Conservation (phyloP, 2,888 invertebrate genomes). For the Saturnia japonica region DNA sequence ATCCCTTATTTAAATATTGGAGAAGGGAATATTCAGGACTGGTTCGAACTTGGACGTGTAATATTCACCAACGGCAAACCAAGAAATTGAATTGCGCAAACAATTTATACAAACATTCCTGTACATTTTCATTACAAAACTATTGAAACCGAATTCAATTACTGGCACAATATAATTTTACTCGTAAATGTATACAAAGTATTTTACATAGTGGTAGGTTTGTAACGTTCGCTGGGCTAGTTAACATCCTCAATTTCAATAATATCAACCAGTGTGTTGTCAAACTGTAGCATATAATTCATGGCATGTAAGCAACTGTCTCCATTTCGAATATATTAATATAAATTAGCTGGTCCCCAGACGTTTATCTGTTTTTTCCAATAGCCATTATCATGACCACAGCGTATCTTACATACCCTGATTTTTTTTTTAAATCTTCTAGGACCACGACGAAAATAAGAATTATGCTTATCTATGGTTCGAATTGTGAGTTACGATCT, state of each 20-base stretch:
- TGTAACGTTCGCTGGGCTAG: background rate
- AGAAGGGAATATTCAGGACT: background rate
- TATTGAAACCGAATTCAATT: constrained; percentile 24
- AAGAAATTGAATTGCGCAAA: constrained; percentile 9
- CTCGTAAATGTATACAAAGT: background rate
- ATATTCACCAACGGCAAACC: background rate
- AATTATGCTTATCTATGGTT: too few relatives aligned
- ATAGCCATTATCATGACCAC: too few relatives aligned
- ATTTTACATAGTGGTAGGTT: background rate
- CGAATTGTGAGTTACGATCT: too few relatives aligned
- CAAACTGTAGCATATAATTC: too few relatives aligned
- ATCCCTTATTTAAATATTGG: background rate
- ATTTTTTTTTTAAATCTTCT: too few relatives aligned
- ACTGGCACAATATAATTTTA: background rate
- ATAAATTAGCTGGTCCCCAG: too few relatives aligned
- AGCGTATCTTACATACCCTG: too few relatives aligned
- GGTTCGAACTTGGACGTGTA: background rate
- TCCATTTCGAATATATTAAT: too few relatives aligned
- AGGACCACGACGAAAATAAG: too few relatives aligned
- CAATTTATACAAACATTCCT: constrained; percentile 13
- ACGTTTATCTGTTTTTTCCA: too few relatives aligned
- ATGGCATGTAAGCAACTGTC: too few relatives aligned
- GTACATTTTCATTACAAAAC: constrained; percentile 21
- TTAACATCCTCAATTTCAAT: background rate
- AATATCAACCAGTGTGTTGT: too few relatives aligned